phyloP scores from a whole-genome alignment of 2,113 vertebrate species.

The Vidua macroura region DNA sequence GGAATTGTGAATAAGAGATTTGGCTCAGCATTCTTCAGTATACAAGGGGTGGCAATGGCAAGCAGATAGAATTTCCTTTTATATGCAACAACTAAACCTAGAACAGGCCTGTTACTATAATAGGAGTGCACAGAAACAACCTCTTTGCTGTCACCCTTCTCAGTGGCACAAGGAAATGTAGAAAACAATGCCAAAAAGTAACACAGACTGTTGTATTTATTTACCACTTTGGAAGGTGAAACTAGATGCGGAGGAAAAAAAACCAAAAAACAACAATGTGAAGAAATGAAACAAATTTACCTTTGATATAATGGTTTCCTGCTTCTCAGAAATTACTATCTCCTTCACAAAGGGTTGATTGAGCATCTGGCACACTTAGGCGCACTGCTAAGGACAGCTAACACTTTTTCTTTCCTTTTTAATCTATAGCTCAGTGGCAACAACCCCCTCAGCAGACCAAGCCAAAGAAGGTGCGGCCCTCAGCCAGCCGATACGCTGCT shows the following conservation, averaged over 20 bases:
- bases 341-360: not conserved
- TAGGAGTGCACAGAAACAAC: not conserved
- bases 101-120: not conserved
- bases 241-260: not conserved
- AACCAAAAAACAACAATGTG: not conserved
- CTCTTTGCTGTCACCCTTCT: not conserved
- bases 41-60: not conserved
- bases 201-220: not conserved
- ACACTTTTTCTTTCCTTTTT: not conserved
- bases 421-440: constrained; percentile 89
- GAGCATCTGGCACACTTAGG: not conserved
- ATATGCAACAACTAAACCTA: not conserved
- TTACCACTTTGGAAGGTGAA: not conserved
- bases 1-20: not conserved
- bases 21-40: not conserved
- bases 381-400: not conserved
- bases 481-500: constrained; percentile 93
- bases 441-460: constrained; percentile 87
- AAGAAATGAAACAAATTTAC: not conserved
- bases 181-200: not conserved
- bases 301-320: not conserved
- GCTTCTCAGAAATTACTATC: not conserved
- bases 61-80: not conserved
- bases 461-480: constrained; percentile 93
- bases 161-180: not conserved